Evolutionary conservation across 1,140 invertebrate genomes (phyloP), one percentile per base, ranked within the genome.

Genomic region (Euura saliciscinereae): DNA sequence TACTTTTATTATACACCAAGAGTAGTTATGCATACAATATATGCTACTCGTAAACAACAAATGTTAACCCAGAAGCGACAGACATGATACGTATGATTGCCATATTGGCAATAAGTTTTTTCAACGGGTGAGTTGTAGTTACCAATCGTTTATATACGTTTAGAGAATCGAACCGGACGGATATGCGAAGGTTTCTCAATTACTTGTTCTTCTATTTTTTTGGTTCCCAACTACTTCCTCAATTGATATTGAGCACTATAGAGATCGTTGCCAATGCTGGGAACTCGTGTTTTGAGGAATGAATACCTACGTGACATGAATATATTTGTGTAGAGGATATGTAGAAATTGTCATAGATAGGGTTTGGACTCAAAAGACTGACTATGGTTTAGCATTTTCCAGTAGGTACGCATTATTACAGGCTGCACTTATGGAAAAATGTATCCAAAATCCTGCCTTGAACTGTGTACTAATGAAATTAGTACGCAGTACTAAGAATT

Each of bases 121-220:
- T 82, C 84, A 85, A 86, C 82, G 84, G 85, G 84, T 86, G 86
- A 86, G 83, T 87, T 80, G 84, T 85, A 86, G 84, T 87, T 87
- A 86, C 84, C 85, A 86, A 84, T 87, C 86, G 28, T 87, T 82
- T 86, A 85, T 76, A 80, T 86, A 84, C 79, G 83, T 86, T 86
- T 85, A 86, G 81, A 77, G 28, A 83, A 83, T 76, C 77, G 77
- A 82, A 83, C 78, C 69, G 28, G 28, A 28, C 28, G 28, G 28
- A 28, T 28, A 28, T 1, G 28, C 28, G 51, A 6, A 6, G 51
- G 8, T 59, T 59, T 59, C 51, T 59, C 13, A 3, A 8, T 59
- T 59, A 59, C 13, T 59, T 59, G 3, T 28, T 28, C 28, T 28
- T 28, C 28, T 28, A 28, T 28, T 28, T 28, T 28, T 85, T 87